These are phyloP conservation scores for Oscheius sp. DNA, from an alignment of 2,888 invertebrate species.

Conservation along the genomic window DNA sequence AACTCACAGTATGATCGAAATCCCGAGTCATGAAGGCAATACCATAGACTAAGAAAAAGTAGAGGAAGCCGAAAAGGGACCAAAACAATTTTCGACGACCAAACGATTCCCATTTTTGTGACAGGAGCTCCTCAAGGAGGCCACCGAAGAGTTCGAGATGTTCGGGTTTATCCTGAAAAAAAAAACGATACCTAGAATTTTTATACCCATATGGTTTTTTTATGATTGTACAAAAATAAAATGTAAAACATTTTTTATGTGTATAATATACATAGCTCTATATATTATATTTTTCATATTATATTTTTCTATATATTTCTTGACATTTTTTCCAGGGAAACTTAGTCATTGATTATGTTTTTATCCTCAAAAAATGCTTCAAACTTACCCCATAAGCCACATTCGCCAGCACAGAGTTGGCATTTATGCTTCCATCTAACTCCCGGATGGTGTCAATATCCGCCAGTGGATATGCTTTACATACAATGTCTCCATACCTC, in stretches of 20 bases:
- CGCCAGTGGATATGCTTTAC: constrained; percentile 85
- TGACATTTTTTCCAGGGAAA: too few species aligned
- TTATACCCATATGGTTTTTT: neutral
- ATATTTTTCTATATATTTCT: too few species aligned
- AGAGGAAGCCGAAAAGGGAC: constrained; percentile 86
- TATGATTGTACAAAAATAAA: neutral
- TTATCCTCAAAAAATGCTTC: neutral
- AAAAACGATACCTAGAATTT: neutral
- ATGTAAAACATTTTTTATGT: too few species aligned
- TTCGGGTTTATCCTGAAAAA: constrained; percentile 87
- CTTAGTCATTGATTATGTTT: too few species aligned
- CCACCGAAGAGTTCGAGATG: constrained; percentile 94
- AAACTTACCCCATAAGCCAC: constrained; percentile 88
- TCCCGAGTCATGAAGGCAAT: constrained; percentile 84
- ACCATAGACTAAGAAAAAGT: constrained; percentile 87
- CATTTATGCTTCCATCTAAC: constrained; percentile 87
- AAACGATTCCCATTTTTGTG: constrained; percentile 97
- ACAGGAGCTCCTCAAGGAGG: constrained; percentile 88
- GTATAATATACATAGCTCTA: too few species aligned
- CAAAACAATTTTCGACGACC: constrained; percentile 76
- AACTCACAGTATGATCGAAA: constrained; percentile 38
- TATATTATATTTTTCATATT: too few species aligned
- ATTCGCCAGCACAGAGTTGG: constrained; percentile 90
- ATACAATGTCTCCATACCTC: constrained; percentile 84
- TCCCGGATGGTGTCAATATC: constrained; percentile 84